Evolutionary conservation across 2,113 vertebrate genomes (phyloP).

Genomic region (Trochalopteron elliotii): DNA sequence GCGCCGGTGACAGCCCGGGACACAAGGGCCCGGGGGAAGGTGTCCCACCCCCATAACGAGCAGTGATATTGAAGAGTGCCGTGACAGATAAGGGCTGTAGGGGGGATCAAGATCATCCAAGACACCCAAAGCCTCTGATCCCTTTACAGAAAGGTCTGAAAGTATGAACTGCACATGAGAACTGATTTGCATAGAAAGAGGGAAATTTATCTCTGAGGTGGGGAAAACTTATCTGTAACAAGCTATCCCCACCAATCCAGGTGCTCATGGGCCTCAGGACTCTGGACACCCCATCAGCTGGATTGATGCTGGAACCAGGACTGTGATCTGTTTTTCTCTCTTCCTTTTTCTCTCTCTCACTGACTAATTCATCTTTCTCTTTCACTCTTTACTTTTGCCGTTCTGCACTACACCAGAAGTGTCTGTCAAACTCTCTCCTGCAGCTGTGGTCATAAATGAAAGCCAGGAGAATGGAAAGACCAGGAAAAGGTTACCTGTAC

Average conservation of each 20-base stretch:
- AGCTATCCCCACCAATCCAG: accelerated
- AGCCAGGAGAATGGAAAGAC: not conserved
- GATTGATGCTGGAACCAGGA: not conserved
- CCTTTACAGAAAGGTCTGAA: not conserved
- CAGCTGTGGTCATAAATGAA: not conserved
- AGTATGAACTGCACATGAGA: not conserved
- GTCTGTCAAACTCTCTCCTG: not conserved
- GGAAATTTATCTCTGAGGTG: not conserved
- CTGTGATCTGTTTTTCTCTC: not conserved
- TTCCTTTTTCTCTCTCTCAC: not conserved
- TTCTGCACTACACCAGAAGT: not conserved
- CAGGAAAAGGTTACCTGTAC: not conserved
- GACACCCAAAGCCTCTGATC: not conserved
- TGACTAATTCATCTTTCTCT: not conserved
- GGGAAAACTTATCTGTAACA: not conserved
- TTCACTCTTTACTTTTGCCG: not conserved
- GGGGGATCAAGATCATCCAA: not conserved
- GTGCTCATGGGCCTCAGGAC: accelerated
- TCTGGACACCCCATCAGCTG: not conserved
- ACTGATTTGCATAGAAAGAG: not conserved
- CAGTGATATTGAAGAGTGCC: no score
- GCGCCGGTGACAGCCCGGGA: no score
- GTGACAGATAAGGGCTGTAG: not conserved
- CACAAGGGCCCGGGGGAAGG: no score
- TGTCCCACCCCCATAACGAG: no score